A percentile compares a stretch with the other conserved stretches of the same genome.
Evolutionary conservation across 2,113 vertebrate species (phyloP).

Genomic region (Herpetotheres cachinnans): DNA sequence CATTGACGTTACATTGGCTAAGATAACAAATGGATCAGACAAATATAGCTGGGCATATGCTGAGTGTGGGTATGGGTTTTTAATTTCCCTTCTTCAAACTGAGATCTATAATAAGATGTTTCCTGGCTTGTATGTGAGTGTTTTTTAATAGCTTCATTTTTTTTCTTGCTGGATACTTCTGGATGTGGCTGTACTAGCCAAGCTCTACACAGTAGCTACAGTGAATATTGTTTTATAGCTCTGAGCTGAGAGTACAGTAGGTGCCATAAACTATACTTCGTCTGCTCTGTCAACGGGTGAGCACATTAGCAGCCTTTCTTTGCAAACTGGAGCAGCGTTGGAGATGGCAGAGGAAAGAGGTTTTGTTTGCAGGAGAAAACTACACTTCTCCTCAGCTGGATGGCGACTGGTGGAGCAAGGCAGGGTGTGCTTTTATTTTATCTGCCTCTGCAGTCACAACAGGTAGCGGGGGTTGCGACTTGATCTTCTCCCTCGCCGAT

Average conservation of each 20-base stretch:
- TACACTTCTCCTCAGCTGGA: neutral
- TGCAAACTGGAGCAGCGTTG: neutral
- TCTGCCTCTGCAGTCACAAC: neutral
- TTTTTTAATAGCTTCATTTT: constrained; percentile 32
- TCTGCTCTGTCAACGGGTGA: neutral
- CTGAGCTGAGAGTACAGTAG: neutral
- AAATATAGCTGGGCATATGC: constrained; percentile 53
- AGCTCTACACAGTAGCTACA: constrained; percentile 22
- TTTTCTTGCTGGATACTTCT: constrained; percentile 25
- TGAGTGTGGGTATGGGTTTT: constrained; percentile 31
- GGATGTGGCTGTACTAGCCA: neutral
- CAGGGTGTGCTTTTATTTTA: neutral
- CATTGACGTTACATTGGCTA: neutral
- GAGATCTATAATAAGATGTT: constrained; percentile 61
- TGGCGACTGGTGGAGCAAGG: neutral
- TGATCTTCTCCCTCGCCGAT: neutral
- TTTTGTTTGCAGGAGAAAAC: neutral
- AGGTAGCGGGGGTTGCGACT: neutral
- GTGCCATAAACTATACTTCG: constrained; percentile 19
- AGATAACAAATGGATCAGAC: constrained; percentile 40
- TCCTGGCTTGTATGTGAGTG: constrained; percentile 39
- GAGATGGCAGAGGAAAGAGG: neutral
- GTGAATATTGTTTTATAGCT: constrained; percentile 41
- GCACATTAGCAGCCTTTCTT: neutral
- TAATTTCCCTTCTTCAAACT: constrained; percentile 54